Base-by-base conservation (phyloP, 92 coral and sea anemone genomes). In the Paramuricea clavata region DNA sequence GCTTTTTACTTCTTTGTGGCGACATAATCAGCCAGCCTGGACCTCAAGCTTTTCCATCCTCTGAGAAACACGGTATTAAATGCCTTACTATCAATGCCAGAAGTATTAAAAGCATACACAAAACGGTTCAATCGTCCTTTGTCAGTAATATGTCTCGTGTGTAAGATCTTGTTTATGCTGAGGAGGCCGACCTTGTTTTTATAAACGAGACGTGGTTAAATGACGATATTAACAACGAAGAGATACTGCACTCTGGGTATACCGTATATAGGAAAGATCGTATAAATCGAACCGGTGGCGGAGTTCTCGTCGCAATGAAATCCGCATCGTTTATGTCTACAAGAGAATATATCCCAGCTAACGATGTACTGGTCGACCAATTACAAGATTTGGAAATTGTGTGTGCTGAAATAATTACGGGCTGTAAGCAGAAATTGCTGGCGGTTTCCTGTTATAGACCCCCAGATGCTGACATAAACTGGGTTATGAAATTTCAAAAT, bases 1-100 rank as follows among this genome's bases (percentile, higher is more conserved):
- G 85, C 47, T 61, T 81, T 52, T 59, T 81, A 73, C 57, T 84
- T 71, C 82, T 84, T 34, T 84, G 83, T 74, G 88, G 57, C 32
- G 83, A 84, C 44, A 84, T 84, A 28, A 71, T 56, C 35, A 84
- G 83, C 81, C 88, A 71, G 83, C 83, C 88, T 84, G 88, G 88
- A 31, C 87, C 87, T 72, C 11, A 17, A 42, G 52, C 19, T 69
- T 1, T 41, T 0, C 50, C 36, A 74, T 43, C 26, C 30, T 44
- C 6, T 28, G 39, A 21, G 16, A 22, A 70, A 34, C 10, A n/a
- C n/a, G n/a, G n/a, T n/a, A n/a, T n/a, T n/a, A n/a, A n/a, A n/a
- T 70, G 42, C 12, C 25, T 39, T 39, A 39, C 44, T 39, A 39
- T 39, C 44, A 39, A 39, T 39, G 44, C 44, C 44, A 39, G 17